phyloP scores from a whole-genome alignment of 2,888 invertebrate species.

The Spilarctia lutea region DNA sequence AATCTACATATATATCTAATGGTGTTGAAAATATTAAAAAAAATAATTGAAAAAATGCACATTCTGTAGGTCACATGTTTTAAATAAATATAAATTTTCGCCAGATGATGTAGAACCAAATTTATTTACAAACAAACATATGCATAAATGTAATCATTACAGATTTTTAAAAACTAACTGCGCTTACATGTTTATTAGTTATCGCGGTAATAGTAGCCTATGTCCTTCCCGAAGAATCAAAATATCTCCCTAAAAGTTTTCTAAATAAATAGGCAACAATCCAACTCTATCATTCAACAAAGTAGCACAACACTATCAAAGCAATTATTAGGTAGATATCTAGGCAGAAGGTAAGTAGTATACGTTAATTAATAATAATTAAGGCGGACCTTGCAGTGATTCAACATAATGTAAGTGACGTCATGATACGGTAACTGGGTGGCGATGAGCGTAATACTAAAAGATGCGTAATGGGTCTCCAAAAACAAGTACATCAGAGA shows the following conservation, averaged over 20 bases:
- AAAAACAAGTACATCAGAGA: conserved; percentile 1
- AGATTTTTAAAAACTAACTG: too few species aligned
- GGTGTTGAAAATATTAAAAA: not conserved
- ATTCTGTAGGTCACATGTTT: not conserved
- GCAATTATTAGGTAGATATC: conserved; percentile 41
- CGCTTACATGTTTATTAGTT: too few species aligned
- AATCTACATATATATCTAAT: not conserved
- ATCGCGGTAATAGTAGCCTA: too few species aligned
- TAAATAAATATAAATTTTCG: not conserved
- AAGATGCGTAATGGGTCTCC: conserved; percentile 35
- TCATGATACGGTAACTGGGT: conserved; percentile 47
- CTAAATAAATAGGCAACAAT: not conserved
- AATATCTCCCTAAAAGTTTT: not conserved
- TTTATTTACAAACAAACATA: too few species aligned
- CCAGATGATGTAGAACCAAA: not conserved
- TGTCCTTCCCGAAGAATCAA: too few species aligned
- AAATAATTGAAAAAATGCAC: not conserved
- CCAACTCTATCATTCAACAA: conserved; percentile 21
- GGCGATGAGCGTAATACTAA: conserved; percentile 50
- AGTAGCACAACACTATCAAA: conserved; percentile 37
- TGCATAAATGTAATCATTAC: too few species aligned
- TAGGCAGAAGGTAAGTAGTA: conserved; percentile 54
- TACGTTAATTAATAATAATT: conserved; percentile 63
- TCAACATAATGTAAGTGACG: conserved; percentile 57
- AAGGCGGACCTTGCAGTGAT: conserved; percentile 55